A percentile compares a stretch with the other conserved stretches of the same genome.
These are phyloP conservation scores for Cynopterus sphinx DNA, from an alignment of 2,797 vertebrate genomes.

Conservation along the genomic window DNA sequence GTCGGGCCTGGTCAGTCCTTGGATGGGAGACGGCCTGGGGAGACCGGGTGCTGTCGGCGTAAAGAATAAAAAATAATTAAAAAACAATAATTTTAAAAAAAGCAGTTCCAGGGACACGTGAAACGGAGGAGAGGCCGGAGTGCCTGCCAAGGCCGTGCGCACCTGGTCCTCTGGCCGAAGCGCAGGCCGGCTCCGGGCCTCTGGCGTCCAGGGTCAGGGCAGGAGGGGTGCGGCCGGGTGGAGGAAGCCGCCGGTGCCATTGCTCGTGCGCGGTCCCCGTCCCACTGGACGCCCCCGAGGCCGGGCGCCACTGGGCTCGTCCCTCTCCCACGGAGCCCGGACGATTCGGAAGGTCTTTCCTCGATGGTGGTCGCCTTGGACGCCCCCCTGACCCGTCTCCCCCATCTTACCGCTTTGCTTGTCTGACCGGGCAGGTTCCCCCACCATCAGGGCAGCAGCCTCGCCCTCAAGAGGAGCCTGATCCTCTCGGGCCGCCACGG, in stretches of 20 bases:
- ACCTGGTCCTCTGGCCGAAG: fast-evolving
- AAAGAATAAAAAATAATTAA: too few species aligned
- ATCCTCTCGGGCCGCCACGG: slow-evolving; percentile 87
- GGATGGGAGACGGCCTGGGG: too few species aligned
- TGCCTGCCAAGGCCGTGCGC: fast-evolving
- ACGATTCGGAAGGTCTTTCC: not conserved
- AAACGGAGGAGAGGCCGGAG: not conserved
- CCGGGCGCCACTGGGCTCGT: fast-evolving
- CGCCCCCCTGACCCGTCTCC: fast-evolving
- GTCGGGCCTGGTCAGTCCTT: too few species aligned
- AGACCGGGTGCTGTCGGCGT: too few species aligned
- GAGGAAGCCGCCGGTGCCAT: fast-evolving
- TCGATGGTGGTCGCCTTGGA: fast-evolving
- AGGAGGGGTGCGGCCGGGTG: fast-evolving
- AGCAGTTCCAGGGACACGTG: too few species aligned
- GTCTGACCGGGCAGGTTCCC: slow-evolving; percentile 83
- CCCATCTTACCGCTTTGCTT: not conserved
- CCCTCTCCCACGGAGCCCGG: fast-evolving
- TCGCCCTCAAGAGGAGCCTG: slow-evolving; percentile 86
- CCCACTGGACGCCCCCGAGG: fast-evolving
- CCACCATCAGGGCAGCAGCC: slow-evolving; percentile 82
- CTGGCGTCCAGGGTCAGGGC: not conserved
- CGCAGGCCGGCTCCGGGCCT: too few species aligned
- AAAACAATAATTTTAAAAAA: not conserved
- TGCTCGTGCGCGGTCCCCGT: fast-evolving